These are phyloP conservation scores for Mesorhabditis belari DNA, from an alignment of 2,888 invertebrate species.

Conservation along the genomic window DNA sequence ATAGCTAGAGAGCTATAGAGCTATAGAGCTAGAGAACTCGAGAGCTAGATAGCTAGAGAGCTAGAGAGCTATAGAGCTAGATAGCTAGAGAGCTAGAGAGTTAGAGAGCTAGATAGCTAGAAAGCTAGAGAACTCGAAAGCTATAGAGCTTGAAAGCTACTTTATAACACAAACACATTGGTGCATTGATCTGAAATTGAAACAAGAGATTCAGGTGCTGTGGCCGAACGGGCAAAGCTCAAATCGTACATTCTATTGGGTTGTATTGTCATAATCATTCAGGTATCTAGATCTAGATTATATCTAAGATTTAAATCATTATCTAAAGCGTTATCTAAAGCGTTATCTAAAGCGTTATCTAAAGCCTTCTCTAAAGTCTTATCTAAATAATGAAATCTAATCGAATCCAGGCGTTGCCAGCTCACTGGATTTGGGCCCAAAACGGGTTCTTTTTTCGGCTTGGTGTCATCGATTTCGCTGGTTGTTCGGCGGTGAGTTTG, in stretches of 20 bases:
- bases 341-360: neutral
- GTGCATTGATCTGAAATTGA: neutral
- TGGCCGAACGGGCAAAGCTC: conserved; percentile 49
- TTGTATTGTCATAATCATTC: conserved; percentile 37
- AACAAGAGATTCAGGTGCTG: conserved; percentile 34
- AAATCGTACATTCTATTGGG: conserved; percentile 48
- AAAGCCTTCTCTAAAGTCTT: too few species aligned
- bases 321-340: neutral
- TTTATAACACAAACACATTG: too few species aligned
- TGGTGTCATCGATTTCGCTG: conserved; percentile 52
- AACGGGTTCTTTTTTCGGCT: conserved; percentile 50
- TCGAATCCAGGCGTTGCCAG: conserved; percentile 49
- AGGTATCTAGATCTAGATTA: conserved; percentile 2
- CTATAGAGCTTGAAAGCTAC: too few species aligned
- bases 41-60: too few species aligned
- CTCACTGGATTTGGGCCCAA: conserved; percentile 55
- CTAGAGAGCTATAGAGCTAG: too few species aligned
- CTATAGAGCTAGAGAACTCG: too few species aligned
- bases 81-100: too few species aligned
- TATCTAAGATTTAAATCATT: neutral
- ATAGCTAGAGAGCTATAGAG: too few species aligned
- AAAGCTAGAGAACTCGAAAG: too few species aligned
- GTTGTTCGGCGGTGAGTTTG: conserved; percentile 52
- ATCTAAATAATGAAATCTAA: too few species aligned
- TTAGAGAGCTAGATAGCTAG: too few species aligned